A percentile compares a stretch with the other conserved stretches of the same genome.
Conservation (phyloP, 2,797 vertebrate species). For the Apogon hyalosoma region DNA sequence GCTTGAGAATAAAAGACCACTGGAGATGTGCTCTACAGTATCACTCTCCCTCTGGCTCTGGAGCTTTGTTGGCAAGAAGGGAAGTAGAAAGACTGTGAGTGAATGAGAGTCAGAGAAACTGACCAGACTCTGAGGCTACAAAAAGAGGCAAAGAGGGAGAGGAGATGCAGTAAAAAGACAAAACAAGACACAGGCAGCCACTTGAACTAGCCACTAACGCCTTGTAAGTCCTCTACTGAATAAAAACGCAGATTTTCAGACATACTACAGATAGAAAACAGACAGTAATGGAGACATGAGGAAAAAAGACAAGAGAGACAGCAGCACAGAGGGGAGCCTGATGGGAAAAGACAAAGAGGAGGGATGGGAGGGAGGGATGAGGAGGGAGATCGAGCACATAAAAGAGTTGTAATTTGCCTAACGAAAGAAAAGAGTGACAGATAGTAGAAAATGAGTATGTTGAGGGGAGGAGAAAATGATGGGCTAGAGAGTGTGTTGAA, state of each 20-base stretch:
- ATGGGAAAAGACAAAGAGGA: constrained; percentile 72
- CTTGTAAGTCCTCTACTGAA: constrained; percentile 24
- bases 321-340: constrained; percentile 63
- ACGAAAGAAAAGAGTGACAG: constrained; percentile 69
- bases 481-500: constrained; percentile 38
- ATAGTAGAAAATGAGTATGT: constrained; percentile 56
- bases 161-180: constrained; percentile 28
- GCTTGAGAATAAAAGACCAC: constrained; percentile 57
- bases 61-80: constrained; percentile 50
- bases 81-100: constrained; percentile 37
- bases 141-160: constrained; percentile 37
- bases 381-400: constrained; percentile 57
- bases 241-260: constrained; percentile 41
- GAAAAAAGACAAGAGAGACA: constrained; percentile 62
- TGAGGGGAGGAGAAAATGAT: constrained; percentile 57
- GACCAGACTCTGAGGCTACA: constrained; percentile 53
- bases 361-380: constrained; percentile 39
- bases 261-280: constrained; percentile 55
- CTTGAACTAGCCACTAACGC: constrained; percentile 25
- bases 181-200: constrained; percentile 33
- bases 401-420: constrained; percentile 77
- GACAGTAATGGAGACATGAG: constrained; percentile 70
- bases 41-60: constrained; percentile 59
- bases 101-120: constrained; percentile 53
- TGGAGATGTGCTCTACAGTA: constrained; percentile 56